Percentiles rank a stretch among this genome's conserved stretches.
Conservation (phyloP, 2,797 vertebrate species). For the Chloroceryle amazona region DNA sequence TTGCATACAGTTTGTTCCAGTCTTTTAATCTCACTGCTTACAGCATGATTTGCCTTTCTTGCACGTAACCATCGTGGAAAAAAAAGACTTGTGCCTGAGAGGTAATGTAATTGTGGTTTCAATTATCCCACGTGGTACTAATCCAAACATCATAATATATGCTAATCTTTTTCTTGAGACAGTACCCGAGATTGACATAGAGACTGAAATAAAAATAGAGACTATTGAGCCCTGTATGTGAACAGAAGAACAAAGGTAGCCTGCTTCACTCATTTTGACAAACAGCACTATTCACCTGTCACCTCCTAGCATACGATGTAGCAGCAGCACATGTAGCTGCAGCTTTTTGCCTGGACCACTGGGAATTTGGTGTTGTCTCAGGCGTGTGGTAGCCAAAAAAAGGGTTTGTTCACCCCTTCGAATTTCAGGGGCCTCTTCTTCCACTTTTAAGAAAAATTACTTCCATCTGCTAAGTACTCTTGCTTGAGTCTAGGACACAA, state of each 20-base stretch:
- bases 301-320: background rate
- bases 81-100: background rate
- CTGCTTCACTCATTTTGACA: background rate
- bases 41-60: slow-evolving; percentile 24
- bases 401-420: background rate
- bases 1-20: background rate
- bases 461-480: slow-evolving; percentile 14
- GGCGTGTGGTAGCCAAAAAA: background rate
- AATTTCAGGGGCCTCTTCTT: background rate
- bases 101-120: slow-evolving; percentile 29
- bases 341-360: background rate
- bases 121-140: background rate
- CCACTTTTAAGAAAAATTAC: background rate
- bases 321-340: background rate
- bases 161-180: background rate
- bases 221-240: background rate
- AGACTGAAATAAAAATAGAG: slow-evolving; percentile 5
- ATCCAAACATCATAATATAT: background rate
- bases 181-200: background rate
- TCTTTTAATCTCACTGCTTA: slow-evolving; percentile 1
- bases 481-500: no score
- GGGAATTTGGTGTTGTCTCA: background rate
- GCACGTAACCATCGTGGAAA: slow-evolving; percentile 11
- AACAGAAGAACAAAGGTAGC: background rate
- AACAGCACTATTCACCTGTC: background rate